Conservation (phyloP, 1,140 invertebrate species). For the Halesus radiatus region DNA sequence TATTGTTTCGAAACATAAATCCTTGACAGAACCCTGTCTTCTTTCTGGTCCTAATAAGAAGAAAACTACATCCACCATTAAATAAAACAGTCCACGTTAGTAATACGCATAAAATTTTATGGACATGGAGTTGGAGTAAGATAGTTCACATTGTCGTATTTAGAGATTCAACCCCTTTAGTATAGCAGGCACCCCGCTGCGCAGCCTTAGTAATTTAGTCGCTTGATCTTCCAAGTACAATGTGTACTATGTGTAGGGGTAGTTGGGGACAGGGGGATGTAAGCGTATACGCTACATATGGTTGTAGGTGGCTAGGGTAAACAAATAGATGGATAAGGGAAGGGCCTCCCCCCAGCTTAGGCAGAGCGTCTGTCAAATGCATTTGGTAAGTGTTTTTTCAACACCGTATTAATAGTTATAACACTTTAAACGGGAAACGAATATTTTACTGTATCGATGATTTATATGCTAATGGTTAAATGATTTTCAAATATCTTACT, state of each 20-base stretch:
- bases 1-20: too few relatives aligned
- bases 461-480: background rate
- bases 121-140: too few relatives aligned
- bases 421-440: background rate
- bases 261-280: background rate
- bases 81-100: too few relatives aligned
- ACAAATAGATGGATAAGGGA: conserved; percentile 6
- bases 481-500: too few relatives aligned
- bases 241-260: too few relatives aligned
- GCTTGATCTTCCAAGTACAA: background rate
- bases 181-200: background rate
- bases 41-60: too few relatives aligned
- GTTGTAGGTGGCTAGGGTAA: background rate
- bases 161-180: too few relatives aligned
- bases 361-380: conserved; percentile 54
- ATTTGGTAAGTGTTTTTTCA: conserved; percentile 51
- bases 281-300: background rate
- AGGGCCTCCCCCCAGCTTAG: conserved; percentile 17
- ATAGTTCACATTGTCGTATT: too few relatives aligned
- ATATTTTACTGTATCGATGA: background rate
- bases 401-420: background rate
- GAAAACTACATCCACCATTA: too few relatives aligned
- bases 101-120: too few relatives aligned
- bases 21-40: too few relatives aligned
- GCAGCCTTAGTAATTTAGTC: background rate